phyloP scores from a whole-genome alignment of 2,797 vertebrate species.

The Naso thynnoides region DNA sequence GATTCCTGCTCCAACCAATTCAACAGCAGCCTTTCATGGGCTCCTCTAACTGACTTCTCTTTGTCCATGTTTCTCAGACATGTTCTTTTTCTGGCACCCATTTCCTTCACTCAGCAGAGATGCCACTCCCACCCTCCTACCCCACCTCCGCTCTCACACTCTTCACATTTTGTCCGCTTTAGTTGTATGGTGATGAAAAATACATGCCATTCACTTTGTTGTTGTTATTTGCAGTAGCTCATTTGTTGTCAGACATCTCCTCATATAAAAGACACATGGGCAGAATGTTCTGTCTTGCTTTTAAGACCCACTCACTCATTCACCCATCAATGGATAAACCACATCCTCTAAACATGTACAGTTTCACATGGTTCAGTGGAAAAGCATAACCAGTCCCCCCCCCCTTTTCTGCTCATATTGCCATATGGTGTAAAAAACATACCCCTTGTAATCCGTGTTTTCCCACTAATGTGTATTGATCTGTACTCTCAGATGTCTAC shows the following conservation, averaged over 20 bases:
- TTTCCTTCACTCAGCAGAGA: slow-evolving; percentile 67
- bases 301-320: slow-evolving; percentile 65
- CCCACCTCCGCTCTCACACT: slow-evolving; percentile 51
- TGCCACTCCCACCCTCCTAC: slow-evolving; percentile 14
- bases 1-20: slow-evolving; percentile 60
- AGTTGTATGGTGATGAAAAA: slow-evolving; percentile 60
- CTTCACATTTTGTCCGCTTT: slow-evolving; percentile 69
- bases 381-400: slow-evolving; percentile 71
- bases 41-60: slow-evolving; percentile 48
- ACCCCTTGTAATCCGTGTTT: slow-evolving; percentile 77
- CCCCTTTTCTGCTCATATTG: slow-evolving; percentile 79
- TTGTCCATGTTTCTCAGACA: slow-evolving; percentile 50
- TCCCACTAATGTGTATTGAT: slow-evolving; percentile 92
- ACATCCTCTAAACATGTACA: slow-evolving; percentile 71
- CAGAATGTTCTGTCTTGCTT: slow-evolving; percentile 45
- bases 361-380: slow-evolving; percentile 58
- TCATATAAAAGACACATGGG: slow-evolving; percentile 36
- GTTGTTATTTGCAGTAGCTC: slow-evolving; percentile 55
- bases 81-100: slow-evolving; percentile 51
- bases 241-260: slow-evolving; percentile 52
- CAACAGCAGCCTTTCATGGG: slow-evolving; percentile 63
- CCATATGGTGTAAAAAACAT: slow-evolving; percentile 82
- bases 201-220: slow-evolving; percentile 68
- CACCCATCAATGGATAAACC: slow-evolving; percentile 74
- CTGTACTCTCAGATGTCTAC: slow-evolving; percentile 56